These are phyloP conservation scores for Corythucha ciliata DNA, from an alignment of 2,888 invertebrate genomes.

Conservation along the genomic window DNA sequence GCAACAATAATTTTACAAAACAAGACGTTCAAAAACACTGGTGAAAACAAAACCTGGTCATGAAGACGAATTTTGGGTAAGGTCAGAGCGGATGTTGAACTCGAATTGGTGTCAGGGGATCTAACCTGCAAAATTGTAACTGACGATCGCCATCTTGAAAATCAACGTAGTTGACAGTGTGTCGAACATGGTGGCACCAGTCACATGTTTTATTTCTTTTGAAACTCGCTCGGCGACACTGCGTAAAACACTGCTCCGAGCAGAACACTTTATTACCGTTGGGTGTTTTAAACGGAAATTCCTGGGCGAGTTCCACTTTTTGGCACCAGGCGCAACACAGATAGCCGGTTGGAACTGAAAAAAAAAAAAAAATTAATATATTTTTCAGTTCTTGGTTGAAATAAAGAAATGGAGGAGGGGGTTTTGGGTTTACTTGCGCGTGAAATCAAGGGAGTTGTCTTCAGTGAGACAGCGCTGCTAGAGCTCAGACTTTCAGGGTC, in stretches of 20 bases:
- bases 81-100: neutral
- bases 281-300: constrained; percentile 35
- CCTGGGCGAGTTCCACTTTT: constrained; percentile 42
- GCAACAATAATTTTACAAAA: constrained; percentile 41
- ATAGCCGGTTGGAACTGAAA: constrained; percentile 31
- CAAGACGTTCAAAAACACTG: neutral
- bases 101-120: too few relatives aligned
- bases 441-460: too few relatives aligned
- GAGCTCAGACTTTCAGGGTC: too few relatives aligned
- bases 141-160: constrained; percentile 86
- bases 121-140: constrained; percentile 60
- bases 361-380: constrained; percentile 14
- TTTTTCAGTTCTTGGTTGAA: constrained; percentile 11
- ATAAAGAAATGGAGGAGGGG: constrained; percentile 3
- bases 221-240: constrained; percentile 78
- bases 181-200: constrained; percentile 84
- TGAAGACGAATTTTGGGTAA: neutral
- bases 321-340: constrained; percentile 62
- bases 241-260: constrained; percentile 83
- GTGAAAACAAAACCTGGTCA: neutral
- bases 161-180: constrained; percentile 84
- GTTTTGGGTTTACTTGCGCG: neutral
- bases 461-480: too few relatives aligned
- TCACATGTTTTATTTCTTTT: constrained; percentile 87
- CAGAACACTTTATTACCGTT: constrained; percentile 56